These are phyloP conservation scores for Ectropis crepuscularia DNA, from an alignment of 2,888 invertebrate genomes.

Conservation along the genomic window DNA sequence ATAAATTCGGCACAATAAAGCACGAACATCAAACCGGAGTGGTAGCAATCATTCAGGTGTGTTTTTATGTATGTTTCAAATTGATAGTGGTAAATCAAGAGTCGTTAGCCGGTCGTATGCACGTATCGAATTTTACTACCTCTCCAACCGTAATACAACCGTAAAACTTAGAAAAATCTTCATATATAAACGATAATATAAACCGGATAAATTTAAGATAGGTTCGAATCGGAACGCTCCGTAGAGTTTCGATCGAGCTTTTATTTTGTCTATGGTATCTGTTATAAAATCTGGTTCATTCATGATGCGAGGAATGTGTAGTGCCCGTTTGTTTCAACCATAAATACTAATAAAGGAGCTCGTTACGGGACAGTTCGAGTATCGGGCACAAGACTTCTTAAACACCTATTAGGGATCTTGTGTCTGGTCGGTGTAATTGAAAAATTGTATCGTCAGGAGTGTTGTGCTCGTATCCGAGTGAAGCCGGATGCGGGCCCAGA, in stretches of 20 bases:
- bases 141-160: slow-evolving; percentile 69
- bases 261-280: slow-evolving; percentile 48
- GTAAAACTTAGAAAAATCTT: slow-evolving; percentile 81
- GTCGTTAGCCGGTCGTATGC: slow-evolving; percentile 72
- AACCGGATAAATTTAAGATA: slow-evolving; percentile 60
- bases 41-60: slow-evolving; percentile 69
- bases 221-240: slow-evolving; percentile 25
- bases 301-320: slow-evolving; percentile 63
- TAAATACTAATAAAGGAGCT: slow-evolving; percentile 84
- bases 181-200: slow-evolving; percentile 55
- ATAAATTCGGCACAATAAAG: slow-evolving; percentile 65
- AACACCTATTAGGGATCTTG: slow-evolving; percentile 84
- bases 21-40: slow-evolving; percentile 59
- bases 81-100: slow-evolving; percentile 79
- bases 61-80: slow-evolving; percentile 74
- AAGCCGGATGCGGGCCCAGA: slow-evolving; percentile 84
- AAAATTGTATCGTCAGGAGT: slow-evolving; percentile 84
- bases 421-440: slow-evolving; percentile 84
- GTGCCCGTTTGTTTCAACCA: slow-evolving; percentile 73
- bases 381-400: slow-evolving; percentile 84
- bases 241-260: slow-evolving; percentile 1
- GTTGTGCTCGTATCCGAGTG: slow-evolving; percentile 74
- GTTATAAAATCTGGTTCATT: slow-evolving; percentile 79
- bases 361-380: slow-evolving; percentile 82
- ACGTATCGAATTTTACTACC: slow-evolving; percentile 80